Percentiles rank a stretch among this genome's conserved stretches.
Conservation (phyloP, 2,888 invertebrate genomes). For the Metopia argyrocephala region DNA sequence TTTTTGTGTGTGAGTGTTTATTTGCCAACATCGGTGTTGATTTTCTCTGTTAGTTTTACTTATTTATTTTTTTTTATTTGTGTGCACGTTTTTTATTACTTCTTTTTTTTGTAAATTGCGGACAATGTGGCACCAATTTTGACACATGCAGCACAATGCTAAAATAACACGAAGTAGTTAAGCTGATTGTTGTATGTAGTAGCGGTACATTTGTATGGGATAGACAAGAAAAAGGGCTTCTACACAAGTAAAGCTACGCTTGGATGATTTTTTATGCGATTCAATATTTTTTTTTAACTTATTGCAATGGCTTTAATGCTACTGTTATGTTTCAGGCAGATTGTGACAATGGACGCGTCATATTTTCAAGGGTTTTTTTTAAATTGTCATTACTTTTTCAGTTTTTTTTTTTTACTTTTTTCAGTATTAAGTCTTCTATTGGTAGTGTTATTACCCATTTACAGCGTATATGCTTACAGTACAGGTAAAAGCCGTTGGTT, state of each 20-base stretch:
- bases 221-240: neutral
- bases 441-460: conserved; percentile 24
- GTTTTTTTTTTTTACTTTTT: neutral
- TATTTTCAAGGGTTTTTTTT: too few species aligned
- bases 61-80: conserved; percentile 16
- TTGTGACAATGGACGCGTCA: conserved; percentile 62
- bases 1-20: conserved; percentile 2
- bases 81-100: neutral
- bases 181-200: conserved; percentile 11
- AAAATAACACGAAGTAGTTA: conserved; percentile 60
- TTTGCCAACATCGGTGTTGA: conserved; percentile 41
- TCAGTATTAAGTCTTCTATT: conserved; percentile 25
- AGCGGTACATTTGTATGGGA: neutral
- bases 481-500: neutral
- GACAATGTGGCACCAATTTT: conserved; percentile 78
- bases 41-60: conserved; percentile 24
- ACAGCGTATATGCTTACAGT: neutral
- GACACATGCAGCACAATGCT: conserved; percentile 75
- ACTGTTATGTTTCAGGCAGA: conserved; percentile 53
- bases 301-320: conserved; percentile 27
- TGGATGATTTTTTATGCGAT: conserved; percentile 41
- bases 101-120: conserved; percentile 64
- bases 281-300: neutral
- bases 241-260: conserved; percentile 37
- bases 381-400: too few species aligned